Conservation (phyloP, 53 echinoderm and acorn worm genomes). For the Antedon mediterranea region DNA sequence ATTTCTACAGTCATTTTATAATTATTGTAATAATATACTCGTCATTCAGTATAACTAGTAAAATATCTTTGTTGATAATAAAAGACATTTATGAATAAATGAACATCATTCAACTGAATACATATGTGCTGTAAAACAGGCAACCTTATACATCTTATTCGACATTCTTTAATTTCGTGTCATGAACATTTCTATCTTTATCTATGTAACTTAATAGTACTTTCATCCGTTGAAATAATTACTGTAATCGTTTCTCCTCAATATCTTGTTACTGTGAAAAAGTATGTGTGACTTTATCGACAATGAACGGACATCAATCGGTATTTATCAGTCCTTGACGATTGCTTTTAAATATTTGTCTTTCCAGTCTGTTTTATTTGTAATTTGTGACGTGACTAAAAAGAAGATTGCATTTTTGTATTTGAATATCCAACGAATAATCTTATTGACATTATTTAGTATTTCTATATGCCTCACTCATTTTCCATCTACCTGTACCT, state of each 20-base stretch:
- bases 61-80: not conserved
- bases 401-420: too few species aligned
- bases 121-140: not conserved
- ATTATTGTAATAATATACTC: too few species aligned
- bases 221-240: not conserved
- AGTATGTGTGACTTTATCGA: not conserved
- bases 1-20: too few species aligned
- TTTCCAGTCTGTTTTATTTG: too few species aligned
- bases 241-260: not conserved
- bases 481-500: too few species aligned
- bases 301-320: not conserved
- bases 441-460: too few species aligned
- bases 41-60: not conserved
- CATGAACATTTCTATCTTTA: not conserved
- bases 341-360: too few species aligned
- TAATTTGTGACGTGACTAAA: too few species aligned
- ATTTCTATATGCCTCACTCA: too few species aligned
- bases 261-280: not conserved
- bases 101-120: not conserved
- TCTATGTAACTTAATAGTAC: not conserved
- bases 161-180: conserved; percentile 1
- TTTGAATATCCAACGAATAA: too few species aligned
- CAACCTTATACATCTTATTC: not conserved
- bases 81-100: not conserved
- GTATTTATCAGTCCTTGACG: too few species aligned